Conservation (phyloP, 2,888 invertebrate genomes). For the Andricus curvator region DNA sequence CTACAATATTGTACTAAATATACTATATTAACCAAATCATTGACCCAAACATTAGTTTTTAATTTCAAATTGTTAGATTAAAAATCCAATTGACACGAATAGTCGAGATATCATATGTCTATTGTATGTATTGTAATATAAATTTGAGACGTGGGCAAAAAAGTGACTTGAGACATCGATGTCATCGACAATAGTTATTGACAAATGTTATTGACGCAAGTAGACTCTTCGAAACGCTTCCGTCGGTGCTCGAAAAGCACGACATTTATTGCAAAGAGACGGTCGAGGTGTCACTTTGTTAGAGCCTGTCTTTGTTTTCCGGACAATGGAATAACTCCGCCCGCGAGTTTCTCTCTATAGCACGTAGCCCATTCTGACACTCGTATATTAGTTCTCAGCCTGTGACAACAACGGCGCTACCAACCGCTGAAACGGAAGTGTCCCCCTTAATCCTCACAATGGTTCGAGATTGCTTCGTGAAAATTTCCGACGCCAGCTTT, state of each 20-base stretch:
- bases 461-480: constrained; percentile 4
- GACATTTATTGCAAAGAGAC: constrained; percentile 19
- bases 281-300: constrained; percentile 20
- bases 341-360: constrained; percentile 14
- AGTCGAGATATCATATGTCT: no score
- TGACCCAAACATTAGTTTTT: no score
- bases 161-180: neutral
- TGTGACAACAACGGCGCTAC: constrained; percentile 14
- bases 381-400: constrained; percentile 13
- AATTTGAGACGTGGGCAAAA: neutral
- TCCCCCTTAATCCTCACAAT: constrained; percentile 19
- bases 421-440: constrained; percentile 23
- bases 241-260: neutral
- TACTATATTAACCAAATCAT: no score
- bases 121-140: no score
- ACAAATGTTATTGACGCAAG: neutral
- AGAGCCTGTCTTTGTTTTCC: constrained; percentile 18
- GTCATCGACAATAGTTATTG: neutral
- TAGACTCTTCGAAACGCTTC: neutral
- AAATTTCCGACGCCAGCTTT: constrained; percentile 1
- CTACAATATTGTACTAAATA: no score
- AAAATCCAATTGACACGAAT: no score
- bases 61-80: no score
- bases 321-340: constrained; percentile 12
- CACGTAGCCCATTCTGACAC: constrained; percentile 19